phyloP scores from a whole-genome alignment of 1,140 invertebrate species.

The Anoplophora glabripennis region DNA sequence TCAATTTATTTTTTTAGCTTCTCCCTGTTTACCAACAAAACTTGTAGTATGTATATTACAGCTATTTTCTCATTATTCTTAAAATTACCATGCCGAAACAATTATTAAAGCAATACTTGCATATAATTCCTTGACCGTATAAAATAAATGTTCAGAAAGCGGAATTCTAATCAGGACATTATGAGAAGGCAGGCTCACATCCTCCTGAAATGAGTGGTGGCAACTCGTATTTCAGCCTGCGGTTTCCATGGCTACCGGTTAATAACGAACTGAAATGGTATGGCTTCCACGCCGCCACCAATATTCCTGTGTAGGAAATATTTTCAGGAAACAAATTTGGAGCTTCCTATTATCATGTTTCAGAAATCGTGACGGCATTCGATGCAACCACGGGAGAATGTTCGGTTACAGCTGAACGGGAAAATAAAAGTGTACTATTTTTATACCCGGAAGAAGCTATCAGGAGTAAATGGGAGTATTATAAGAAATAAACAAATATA shows the following conservation, averaged over 20 bases:
- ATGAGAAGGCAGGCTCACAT: not conserved
- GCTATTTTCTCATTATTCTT: too few relatives aligned
- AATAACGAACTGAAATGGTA: conserved; percentile 14
- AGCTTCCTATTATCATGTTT: conserved; percentile 22
- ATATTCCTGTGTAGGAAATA: conserved; percentile 18
- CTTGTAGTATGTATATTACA: too few relatives aligned
- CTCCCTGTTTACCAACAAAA: too few relatives aligned
- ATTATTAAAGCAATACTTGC: not conserved
- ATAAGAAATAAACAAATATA: too few relatives aligned
- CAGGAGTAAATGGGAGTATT: too few relatives aligned
- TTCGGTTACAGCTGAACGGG: too few relatives aligned
- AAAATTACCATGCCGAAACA: not conserved
- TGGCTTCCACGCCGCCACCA: conserved; percentile 22
- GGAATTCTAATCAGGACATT: too few relatives aligned
- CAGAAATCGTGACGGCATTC: not conserved
- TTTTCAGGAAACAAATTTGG: conserved; percentile 23
- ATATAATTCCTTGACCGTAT: not conserved
- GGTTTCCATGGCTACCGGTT: conserved; percentile 15
- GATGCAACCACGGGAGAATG: too few relatives aligned
- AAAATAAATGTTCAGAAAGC: not conserved
- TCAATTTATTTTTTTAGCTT: too few relatives aligned
- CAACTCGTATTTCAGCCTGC: not conserved
- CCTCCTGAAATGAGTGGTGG: not conserved
- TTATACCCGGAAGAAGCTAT: too few relatives aligned
- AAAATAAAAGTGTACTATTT: too few relatives aligned